Conservation (phyloP, 2,113 vertebrate species). For the Mobula birostris region DNA sequence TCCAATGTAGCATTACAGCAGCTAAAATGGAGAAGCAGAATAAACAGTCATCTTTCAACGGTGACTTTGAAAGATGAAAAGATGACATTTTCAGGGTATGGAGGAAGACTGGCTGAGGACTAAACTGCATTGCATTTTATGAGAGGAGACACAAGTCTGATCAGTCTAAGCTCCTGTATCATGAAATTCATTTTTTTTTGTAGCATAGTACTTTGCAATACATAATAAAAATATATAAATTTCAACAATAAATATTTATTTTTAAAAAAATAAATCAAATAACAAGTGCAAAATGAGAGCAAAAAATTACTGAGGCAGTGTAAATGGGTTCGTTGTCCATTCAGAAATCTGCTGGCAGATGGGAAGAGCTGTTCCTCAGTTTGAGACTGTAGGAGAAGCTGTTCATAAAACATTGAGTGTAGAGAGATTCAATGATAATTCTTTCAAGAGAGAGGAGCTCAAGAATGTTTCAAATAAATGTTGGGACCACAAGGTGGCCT, state of each 20-base stretch:
- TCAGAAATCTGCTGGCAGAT: no score
- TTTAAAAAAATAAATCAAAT: no score
- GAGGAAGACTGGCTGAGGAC: neutral
- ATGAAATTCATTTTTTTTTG: no score
- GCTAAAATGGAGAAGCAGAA: neutral
- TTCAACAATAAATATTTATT: no score
- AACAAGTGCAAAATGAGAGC: no score
- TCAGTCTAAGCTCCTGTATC: no score
- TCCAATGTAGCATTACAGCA: neutral
- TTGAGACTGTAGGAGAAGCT: no score
- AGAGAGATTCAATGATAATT: neutral
- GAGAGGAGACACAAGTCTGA: neutral
- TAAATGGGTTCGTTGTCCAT: no score
- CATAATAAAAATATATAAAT: no score
- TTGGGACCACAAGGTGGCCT: neutral
- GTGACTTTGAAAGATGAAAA: neutral
- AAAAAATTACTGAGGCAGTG: no score
- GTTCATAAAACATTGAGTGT: neutral
- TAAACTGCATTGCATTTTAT: neutral
- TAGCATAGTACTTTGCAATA: no score
- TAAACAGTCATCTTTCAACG: neutral
- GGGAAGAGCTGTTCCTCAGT: no score
- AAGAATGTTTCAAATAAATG: neutral
- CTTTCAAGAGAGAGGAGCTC: neutral
- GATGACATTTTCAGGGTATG: neutral